Evolutionary conservation across 2,113 vertebrate species (phyloP), one percentile per base, ranked within the genome.

Genomic region (Archocentrus centrarchus): DNA sequence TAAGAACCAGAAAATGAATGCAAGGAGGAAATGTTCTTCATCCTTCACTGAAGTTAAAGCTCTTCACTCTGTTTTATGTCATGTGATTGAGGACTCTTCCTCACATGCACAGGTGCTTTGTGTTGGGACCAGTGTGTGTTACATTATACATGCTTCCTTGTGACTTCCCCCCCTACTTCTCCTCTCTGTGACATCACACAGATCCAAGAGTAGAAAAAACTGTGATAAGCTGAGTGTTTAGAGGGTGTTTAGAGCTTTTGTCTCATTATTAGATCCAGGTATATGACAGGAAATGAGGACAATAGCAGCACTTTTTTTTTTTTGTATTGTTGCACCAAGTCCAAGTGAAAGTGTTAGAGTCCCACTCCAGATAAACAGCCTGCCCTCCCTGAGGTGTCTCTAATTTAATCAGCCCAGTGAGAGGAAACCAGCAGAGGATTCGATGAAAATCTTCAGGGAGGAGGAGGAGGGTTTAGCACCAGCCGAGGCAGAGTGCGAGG

Each of bases 321-420:
- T 3, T n/a, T n/a, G n/a, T 11, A 55, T 55, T n/a, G 18, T 8
- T 27, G 35, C 18, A 76, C 35, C 37, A n/a, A 11, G 32, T 39
- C 35, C 39, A 41, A 41, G 39, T 44, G 47, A 47, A 27, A 78
- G 77, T 10, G 18, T 47, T 64, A 2, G 32, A 39, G 60, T 58
- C 63, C 17, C 30, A 4, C 70, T 1, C 57, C 32, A 11, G 35
- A 14, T 50, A 35, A 57, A 61, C 55, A 57, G 63, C 7, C 68
- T 13, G 60, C 6, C 50, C 17, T 80, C 70, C 75, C 83, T 3
- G 79, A 84, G 81, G 75, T 6, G 64, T 20, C n/a, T 24, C 77
- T 79, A 79, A 89, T 87, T 87, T 50, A 87, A 87, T 82, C 85
- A 85, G 79, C 37, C 73, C 1, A 18, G 8, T 1, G 15, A 77